Percentiles rank a stretch among this genome's conserved stretches.
Evolutionary conservation across 2,797 vertebrate genomes (phyloP).

Genomic region (Chlorospingus semifuscus): DNA sequence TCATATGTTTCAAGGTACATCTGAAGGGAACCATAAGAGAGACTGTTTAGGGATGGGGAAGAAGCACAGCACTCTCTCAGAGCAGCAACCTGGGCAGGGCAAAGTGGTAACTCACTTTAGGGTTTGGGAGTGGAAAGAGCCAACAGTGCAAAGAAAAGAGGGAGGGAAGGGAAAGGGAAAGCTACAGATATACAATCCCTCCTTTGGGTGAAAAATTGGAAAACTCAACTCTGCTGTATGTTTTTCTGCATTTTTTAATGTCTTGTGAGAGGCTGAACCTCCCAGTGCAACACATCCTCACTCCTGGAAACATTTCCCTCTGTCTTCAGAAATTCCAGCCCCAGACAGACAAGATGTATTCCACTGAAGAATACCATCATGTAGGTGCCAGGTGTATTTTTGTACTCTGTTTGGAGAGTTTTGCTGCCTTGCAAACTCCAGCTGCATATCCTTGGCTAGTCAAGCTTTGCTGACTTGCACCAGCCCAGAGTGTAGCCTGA

Average conservation of each 20-base stretch:
- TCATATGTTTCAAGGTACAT: neutral
- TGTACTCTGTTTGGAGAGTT: neutral
- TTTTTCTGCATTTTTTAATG: neutral
- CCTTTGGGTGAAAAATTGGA: neutral
- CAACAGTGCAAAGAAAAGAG: neutral
- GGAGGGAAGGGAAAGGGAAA: neutral
- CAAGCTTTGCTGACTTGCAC: neutral
- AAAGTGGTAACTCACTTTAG: neutral
- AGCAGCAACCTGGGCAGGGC: neutral
- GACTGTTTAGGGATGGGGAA: neutral
- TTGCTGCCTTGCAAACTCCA: neutral
- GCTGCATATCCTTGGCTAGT: neutral
- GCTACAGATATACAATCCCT: neutral
- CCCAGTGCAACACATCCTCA: neutral
- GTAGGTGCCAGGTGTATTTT: neutral
- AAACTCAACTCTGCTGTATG: neutral
- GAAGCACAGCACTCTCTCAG: neutral
- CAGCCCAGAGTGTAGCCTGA: neutral
- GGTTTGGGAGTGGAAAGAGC: neutral
- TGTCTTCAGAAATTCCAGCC: neutral
- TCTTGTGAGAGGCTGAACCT: neutral
- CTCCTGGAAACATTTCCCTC: neutral
- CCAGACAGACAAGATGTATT: neutral
- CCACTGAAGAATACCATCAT: neutral
- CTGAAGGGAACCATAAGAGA: neutral